Evolutionary conservation across 1,140 invertebrate genomes (phyloP).

Genomic region (Brachionus paranguensis): DNA sequence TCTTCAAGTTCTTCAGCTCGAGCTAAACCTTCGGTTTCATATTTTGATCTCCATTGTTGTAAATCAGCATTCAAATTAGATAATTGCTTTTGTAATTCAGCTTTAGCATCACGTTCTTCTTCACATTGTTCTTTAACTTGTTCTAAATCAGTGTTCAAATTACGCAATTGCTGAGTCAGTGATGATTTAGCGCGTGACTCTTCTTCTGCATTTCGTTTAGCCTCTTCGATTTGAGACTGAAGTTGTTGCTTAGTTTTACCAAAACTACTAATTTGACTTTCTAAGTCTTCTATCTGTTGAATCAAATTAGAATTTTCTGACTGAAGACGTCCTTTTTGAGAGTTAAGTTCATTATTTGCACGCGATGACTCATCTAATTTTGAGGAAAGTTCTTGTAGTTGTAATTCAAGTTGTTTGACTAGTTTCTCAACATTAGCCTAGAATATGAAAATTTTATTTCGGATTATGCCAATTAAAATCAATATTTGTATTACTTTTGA

Average conservation of each 20-base stretch:
- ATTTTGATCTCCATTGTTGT: slow-evolving; percentile 48
- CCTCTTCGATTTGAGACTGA: slow-evolving; percentile 42
- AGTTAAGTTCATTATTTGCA: slow-evolving; percentile 12
- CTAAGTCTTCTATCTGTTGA: slow-evolving; percentile 32
- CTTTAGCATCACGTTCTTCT: slow-evolving; percentile 73
- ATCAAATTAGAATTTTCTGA: slow-evolving; percentile 32
- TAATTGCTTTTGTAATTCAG: slow-evolving; percentile 77
- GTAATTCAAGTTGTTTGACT: slow-evolving; percentile 86
- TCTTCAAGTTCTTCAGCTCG: slow-evolving; percentile 96
- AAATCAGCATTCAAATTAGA: slow-evolving; percentile 93
- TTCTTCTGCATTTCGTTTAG: slow-evolving; percentile 50
- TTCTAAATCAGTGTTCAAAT: slow-evolving; percentile 94
- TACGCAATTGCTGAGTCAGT: slow-evolving; percentile 58
- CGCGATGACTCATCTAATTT: slow-evolving; percentile 72
- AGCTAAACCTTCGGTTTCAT: slow-evolving; percentile 61
- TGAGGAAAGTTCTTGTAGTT: slow-evolving; percentile 84
- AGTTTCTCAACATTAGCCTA: slow-evolving; percentile 92
- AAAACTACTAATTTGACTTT: slow-evolving; percentile 39
- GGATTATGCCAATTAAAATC: background rate
- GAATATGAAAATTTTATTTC: background rate
- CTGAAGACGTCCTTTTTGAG: slow-evolving; percentile 4
- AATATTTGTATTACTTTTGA: slow-evolving; percentile 72
- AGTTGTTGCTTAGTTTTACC: slow-evolving; percentile 34
- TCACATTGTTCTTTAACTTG: slow-evolving; percentile 87
- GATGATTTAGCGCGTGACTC: slow-evolving; percentile 42